A percentile compares a stretch with the other conserved stretches of the same genome.
These are phyloP conservation scores for Bothrops jararaca DNA, from an alignment of 2,113 vertebrate species.

Conservation along the genomic window DNA sequence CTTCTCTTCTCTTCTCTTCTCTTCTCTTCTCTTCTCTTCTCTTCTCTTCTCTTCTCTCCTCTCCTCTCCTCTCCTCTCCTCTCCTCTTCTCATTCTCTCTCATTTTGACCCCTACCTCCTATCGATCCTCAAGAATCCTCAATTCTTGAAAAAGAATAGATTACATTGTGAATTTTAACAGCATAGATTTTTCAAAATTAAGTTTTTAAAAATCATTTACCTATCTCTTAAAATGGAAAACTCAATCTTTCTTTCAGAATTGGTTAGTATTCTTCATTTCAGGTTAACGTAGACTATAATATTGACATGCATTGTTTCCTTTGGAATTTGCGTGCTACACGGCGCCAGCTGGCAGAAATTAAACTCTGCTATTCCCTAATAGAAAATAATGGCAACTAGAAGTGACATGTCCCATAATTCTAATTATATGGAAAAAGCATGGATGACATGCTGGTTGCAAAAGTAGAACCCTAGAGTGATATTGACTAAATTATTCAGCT, in stretches of 20 bases:
- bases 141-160: not conserved
- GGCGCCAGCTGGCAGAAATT: constrained; percentile 18
- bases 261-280: not conserved
- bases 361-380: constrained; percentile 17
- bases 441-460: constrained; percentile 36
- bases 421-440: constrained; percentile 27
- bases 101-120: no score
- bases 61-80: no score
- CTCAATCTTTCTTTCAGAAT: not conserved
- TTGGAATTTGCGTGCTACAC: constrained; percentile 15
- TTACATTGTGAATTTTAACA: not conserved
- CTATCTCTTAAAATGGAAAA: not conserved
- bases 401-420: constrained; percentile 28
- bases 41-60: no score
- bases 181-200: not conserved
- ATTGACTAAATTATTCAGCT: constrained; percentile 14
- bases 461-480: constrained; percentile 39
- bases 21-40: not conserved
- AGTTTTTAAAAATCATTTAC: not conserved
- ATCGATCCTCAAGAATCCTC: not conserved
- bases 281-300: not conserved
- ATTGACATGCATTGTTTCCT: constrained; percentile 15
- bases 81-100: no score
- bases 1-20: no score
- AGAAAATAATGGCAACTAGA: constrained; percentile 20